Evolutionary conservation across 2,888 invertebrate genomes (phyloP), one percentile per base, ranked within the genome.

Genomic region (Eurytoma californica): DNA sequence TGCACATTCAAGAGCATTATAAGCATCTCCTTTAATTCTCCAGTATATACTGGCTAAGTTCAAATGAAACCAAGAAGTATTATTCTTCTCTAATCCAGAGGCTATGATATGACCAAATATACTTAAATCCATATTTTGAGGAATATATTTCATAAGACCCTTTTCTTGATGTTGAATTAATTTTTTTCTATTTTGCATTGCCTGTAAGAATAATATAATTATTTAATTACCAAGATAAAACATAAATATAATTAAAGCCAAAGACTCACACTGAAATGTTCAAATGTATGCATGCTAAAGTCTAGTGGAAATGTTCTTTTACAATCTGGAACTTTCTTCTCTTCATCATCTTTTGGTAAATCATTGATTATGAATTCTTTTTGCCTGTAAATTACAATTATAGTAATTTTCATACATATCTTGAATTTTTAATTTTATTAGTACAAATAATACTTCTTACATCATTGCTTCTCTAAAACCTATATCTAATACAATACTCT

Each of bases 11-110:
- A 96, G 90, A n/a, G 96, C 95, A 84, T 94, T 94, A n/a, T 92
- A 92, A 1, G 95, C 93, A 86, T 95, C 92, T 16, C 96, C 96
- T 85, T 92, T 92, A 0, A 94, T 93, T 82, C 95, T 91, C 96
- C 96, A 96, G 90, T 94, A 96, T 83, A 95, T 92, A 1, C 95
- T 93, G 51, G 95, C 96, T 90, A 96, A 92, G 87, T 95, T 95
- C 86, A 95, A 94, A 87, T 95, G 93, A 51, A 95, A 89, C 96
- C 96, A 96, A 0, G 95, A 95, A 0, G 94, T 93, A 73, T 91
- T 92, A 87, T 96, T 96, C 86, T 92, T 92, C 82, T 91, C 90
- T 12, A 96, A 90, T 9, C 93, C 93, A 78, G 92, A 90, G 18
- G 93, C 91, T 68, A 95, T 91, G 89, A 94, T 93, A 86, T 94